Evolutionary conservation across 2,888 invertebrate genomes (phyloP), one percentile per base, ranked within the genome.

Genomic region (Carabus problematicus): DNA sequence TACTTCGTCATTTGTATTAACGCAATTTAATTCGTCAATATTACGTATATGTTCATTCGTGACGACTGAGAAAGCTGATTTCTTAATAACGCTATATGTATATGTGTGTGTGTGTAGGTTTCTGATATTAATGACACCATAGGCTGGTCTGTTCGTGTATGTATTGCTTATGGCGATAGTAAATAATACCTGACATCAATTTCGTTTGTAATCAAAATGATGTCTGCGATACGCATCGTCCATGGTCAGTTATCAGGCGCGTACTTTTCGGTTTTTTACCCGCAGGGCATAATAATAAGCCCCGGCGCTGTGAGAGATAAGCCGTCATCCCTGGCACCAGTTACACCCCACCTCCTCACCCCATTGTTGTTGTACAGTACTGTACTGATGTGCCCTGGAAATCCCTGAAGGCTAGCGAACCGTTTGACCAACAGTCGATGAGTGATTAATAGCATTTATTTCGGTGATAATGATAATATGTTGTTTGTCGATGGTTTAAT

Each of bases 141-240:
- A 47, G 12, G 1, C 16, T n/a, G 3, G 14, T 52, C 18, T 52
- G 16, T 52, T 3, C 19, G 52, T 14, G 52, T n/a, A n/a, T n/a
- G n/a, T n/a, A 18, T 16, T 52, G 52, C n/a, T n/a, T 52, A 1
- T 8, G 9, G 11, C 9, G 14, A 45, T 29, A 58, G 59, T 59
- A 58, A 58, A 66, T 66, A 66, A 66, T 66, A 59, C 59, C 49
- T 66, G 66, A 66, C 66, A 66, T 66, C 63, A 63, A 63, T 63
- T 63, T 54, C 41, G 41, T 41, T 12, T 16, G 54, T 54, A 63
- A 63, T 63, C 63, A 63, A 63, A 63, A 63, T 63, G 54, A 54
- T 63, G 63, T 55, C 41, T 52, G 52, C 8, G 43, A 52, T 52
- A 54, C 40, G 11, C 16, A 42, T 52, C 42, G 52, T 18, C 8